Evolutionary conservation across 2,888 invertebrate species (phyloP).

Genomic region (Periphyllus acericola): DNA sequence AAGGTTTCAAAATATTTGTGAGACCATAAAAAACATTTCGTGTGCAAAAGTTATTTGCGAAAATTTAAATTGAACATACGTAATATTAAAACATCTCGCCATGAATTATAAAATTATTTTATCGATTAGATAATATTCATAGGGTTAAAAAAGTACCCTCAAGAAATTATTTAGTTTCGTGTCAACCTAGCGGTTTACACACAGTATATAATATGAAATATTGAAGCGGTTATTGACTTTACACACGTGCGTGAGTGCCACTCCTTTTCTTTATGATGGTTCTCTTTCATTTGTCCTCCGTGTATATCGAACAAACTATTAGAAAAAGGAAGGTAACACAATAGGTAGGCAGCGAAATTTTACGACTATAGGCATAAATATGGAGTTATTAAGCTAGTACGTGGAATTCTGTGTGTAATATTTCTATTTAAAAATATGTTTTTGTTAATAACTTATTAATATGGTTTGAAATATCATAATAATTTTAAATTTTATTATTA

Average conservation of each 20-base stretch:
- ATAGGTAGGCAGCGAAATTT: constrained; percentile 41
- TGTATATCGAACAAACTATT: constrained; percentile 56
- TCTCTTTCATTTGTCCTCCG: constrained; percentile 50
- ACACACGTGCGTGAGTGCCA: constrained; percentile 58
- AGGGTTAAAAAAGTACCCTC: constrained; percentile 33
- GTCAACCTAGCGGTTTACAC: constrained; percentile 3
- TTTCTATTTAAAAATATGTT: not conserved
- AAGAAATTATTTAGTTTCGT: constrained; percentile 32
- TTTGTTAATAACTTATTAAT: not conserved
- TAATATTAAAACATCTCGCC: no score
- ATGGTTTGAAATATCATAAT: not conserved
- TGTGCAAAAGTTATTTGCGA: not conserved
- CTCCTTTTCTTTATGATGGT: constrained; percentile 52
- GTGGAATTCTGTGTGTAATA: not conserved
- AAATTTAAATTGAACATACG: not conserved
- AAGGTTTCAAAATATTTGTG: not conserved
- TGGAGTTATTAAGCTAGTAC: not conserved
- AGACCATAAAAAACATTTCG: not conserved
- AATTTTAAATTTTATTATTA: not conserved
- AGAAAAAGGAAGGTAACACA: constrained; percentile 30
- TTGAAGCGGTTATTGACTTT: constrained; percentile 62
- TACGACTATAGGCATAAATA: constrained; percentile 11
- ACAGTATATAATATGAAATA: constrained; percentile 40
- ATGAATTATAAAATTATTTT: not conserved
- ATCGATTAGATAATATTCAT: constrained; percentile 28